Evolutionary conservation across 2,888 invertebrate species (phyloP).

Genomic region (Agrotis clavis): DNA sequence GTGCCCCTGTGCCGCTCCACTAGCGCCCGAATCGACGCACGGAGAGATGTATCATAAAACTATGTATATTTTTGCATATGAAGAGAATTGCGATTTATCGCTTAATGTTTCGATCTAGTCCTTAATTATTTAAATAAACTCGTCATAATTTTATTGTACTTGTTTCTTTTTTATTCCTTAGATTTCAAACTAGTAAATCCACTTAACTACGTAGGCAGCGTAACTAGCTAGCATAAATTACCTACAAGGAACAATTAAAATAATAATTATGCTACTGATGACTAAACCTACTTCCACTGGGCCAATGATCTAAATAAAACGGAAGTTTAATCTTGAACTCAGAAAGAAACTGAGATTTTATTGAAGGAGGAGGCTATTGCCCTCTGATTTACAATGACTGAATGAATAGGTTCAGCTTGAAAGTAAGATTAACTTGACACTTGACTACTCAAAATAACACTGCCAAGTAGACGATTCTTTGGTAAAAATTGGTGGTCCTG

Average conservation of each 20-base stretch:
- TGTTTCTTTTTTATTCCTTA: constrained; percentile 52
- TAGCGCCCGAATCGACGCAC: constrained; percentile 76
- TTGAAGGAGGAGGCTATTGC: not conserved
- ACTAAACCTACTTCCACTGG: not conserved
- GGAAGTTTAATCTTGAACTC: not conserved
- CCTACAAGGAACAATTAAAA: not conserved
- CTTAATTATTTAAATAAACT: constrained; percentile 77
- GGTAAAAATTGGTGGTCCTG: not conserved
- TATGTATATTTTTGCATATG: constrained; percentile 80
- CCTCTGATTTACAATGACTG: not conserved
- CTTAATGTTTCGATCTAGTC: constrained; percentile 87
- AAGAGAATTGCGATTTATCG: constrained; percentile 84
- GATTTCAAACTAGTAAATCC: not conserved
- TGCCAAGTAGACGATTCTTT: not conserved
- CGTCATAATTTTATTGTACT: constrained; percentile 67
- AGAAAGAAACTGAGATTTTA: not conserved
- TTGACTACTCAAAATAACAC: not conserved
- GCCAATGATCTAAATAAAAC: not conserved
- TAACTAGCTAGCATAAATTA: not conserved
- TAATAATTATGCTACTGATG: not conserved
- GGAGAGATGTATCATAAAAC: constrained; percentile 82
- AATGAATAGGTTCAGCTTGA: not conserved
- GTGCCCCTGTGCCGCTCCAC: constrained; percentile 73
- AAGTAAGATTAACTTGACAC: not conserved
- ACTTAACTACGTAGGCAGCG: not conserved